Evolutionary conservation across 2,113 vertebrate species (phyloP), one percentile per base, ranked within the genome.

Genomic region (Campylorhamphus procurvoides): DNA sequence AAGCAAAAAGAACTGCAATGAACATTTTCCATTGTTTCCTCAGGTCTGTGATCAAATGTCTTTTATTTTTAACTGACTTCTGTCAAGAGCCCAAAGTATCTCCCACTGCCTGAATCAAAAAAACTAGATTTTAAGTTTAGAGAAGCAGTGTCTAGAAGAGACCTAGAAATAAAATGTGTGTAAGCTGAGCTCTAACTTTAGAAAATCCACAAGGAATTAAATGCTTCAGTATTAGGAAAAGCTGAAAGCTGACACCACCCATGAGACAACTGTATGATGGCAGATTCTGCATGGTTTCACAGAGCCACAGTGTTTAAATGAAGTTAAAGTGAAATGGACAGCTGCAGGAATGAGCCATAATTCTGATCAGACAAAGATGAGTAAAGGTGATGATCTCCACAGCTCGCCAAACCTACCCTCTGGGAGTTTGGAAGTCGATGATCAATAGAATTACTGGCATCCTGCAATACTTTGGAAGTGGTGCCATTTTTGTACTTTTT

Each of bases 381-480:
- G 39, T 28, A 24, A 69, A 74, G 59, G 71, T 7, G 10, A 13
- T 37, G 47, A 16, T 75, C 29, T 37, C 40, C 74, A 52, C 53
- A 79, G 81, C 88, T 96, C 49, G 10, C 47, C 67, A 83, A 69
- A 85, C 90, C 31, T 98, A 99, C 99, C 98, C 98, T 98, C 95
- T 99, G 98, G 18, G 98, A 84, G 95, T 94, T 95, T 77, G 88
- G 20, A 67, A 96, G 90, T 93, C 97, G 97, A 89, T 98, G 96
- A 78, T 99, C 98, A 76, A 98, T 96, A 40, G 99, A 99, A 97
- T 99, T 99, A 96, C 99, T 99, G 97, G 99, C 95, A 92, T 99
- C 99, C 92, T 99, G 99, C 80, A 99, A 98, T 81, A 99, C 98
- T 95, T 99, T 99, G 71, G 97, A 97, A 93, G 98, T 97, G 68